phyloP scores from a whole-genome alignment of 1,140 invertebrate species.

The Brachystomella parvula region DNA sequence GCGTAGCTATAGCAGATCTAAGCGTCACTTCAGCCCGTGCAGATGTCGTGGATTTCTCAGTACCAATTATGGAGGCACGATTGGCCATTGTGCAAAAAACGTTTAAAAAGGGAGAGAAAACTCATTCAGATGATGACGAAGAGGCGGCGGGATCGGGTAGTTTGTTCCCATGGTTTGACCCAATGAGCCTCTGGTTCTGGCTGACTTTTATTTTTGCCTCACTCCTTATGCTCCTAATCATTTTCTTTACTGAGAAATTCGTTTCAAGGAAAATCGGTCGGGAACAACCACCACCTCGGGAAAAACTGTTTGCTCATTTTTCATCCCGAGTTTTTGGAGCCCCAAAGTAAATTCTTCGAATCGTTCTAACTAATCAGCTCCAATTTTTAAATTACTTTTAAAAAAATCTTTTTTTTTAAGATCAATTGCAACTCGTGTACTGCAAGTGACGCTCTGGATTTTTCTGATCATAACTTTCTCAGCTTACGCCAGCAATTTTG shows the following conservation, averaged over 20 bases:
- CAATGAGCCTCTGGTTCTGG: slow-evolving; percentile 2
- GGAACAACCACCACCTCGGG: background rate
- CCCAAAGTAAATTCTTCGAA: background rate
- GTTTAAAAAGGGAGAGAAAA: background rate
- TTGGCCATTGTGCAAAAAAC: slow-evolving; percentile 7
- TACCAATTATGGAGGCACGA: background rate
- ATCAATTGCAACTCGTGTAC: slow-evolving; percentile 6
- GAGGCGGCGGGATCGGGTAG: background rate
- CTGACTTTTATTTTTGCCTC: background rate
- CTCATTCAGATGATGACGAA: background rate
- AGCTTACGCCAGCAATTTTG: slow-evolving; percentile 7
- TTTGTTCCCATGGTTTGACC: background rate
- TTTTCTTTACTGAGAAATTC: slow-evolving; percentile 10
- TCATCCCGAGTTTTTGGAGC: slow-evolving; percentile 1
- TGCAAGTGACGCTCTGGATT: slow-evolving; percentile 10
- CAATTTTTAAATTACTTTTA: background rate
- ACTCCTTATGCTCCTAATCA: background rate
- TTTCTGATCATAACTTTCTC: background rate
- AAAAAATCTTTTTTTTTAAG: background rate
- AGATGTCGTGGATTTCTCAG: slow-evolving; percentile 51
- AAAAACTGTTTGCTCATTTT: background rate
- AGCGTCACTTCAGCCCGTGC: slow-evolving; percentile 51
- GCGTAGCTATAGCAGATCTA: background rate
- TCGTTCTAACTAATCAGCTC: background rate
- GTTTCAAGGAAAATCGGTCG: background rate